Conservation (phyloP, 2,797 vertebrate species). For the Lepus townsendii region DNA sequence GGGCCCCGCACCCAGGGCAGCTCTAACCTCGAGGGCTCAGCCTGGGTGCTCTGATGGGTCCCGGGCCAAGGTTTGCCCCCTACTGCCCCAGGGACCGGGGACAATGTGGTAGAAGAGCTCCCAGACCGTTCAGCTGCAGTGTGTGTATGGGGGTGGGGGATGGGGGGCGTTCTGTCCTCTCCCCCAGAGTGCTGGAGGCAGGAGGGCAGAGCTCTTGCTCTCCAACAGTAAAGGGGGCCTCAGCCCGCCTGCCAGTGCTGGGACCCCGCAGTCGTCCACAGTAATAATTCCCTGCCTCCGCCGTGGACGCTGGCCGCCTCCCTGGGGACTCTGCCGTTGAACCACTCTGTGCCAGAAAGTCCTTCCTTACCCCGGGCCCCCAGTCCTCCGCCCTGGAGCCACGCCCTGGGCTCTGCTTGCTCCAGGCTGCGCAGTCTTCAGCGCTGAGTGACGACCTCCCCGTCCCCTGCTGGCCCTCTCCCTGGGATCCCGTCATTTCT, state of each 20-base stretch:
- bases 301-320: not conserved
- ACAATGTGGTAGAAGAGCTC: no score
- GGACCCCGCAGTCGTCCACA: not conserved
- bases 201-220: not conserved
- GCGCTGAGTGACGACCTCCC: not conserved
- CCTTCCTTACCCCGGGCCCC: not conserved
- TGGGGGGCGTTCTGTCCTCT: not conserved
- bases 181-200: not conserved
- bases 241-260: not conserved
- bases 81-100: no score
- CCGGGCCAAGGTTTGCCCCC: not conserved
- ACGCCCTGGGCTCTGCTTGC: not conserved
- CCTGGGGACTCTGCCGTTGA: not conserved
- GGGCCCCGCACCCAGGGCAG: not conserved
- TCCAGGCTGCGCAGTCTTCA: not conserved
- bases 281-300: not conserved
- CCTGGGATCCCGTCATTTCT: not conserved
- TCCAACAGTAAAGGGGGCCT: not conserved
- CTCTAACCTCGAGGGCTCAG: not conserved
- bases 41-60: not conserved
- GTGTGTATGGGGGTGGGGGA: no score
- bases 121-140: not conserved
- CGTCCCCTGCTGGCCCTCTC: not conserved
- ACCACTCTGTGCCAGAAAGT: not conserved
- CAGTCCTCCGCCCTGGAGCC: not conserved